Percentiles rank a stretch among this genome's conserved stretches.
Conservation (phyloP, 2,888 invertebrate species). For the Acrobasis consociella region DNA sequence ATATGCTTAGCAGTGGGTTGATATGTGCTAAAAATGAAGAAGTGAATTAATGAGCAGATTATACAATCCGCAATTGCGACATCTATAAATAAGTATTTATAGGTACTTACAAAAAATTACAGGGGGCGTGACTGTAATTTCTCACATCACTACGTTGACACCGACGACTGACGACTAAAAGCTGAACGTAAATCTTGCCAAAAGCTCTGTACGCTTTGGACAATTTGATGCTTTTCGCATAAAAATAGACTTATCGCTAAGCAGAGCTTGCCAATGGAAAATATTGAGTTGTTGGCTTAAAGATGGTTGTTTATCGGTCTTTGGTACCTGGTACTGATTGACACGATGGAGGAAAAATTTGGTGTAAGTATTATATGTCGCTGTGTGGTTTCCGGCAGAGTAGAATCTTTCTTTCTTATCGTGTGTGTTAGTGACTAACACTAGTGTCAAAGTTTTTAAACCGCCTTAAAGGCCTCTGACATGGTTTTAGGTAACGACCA, state of each 20-base stretch:
- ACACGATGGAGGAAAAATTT: neutral
- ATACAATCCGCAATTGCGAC: no score
- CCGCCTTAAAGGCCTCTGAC: no score
- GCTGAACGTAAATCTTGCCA: neutral
- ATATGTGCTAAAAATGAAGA: no score
- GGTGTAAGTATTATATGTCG: no score
- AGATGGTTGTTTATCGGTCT: neutral
- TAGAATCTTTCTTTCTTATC: no score
- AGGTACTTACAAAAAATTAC: neutral
- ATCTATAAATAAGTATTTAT: neutral
- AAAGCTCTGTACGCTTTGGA: neutral
- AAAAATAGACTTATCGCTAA: neutral
- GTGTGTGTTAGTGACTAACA: no score
- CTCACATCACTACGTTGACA: neutral
- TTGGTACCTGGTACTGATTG: neutral
- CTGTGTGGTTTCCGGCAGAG: no score
- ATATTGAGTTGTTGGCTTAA: neutral
- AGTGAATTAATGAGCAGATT: no score
- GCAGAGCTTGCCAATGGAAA: neutral
- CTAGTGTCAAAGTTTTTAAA: no score
- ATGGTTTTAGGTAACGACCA: no score
- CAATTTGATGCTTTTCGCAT: neutral
- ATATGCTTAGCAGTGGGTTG: no score
- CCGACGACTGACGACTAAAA: neutral
- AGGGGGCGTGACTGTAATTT: neutral